A percentile compares a stretch with the other conserved stretches of the same genome.
These are phyloP conservation scores for Scaptomyza flava DNA, from an alignment of 2,888 invertebrate species.

Conservation along the genomic window DNA sequence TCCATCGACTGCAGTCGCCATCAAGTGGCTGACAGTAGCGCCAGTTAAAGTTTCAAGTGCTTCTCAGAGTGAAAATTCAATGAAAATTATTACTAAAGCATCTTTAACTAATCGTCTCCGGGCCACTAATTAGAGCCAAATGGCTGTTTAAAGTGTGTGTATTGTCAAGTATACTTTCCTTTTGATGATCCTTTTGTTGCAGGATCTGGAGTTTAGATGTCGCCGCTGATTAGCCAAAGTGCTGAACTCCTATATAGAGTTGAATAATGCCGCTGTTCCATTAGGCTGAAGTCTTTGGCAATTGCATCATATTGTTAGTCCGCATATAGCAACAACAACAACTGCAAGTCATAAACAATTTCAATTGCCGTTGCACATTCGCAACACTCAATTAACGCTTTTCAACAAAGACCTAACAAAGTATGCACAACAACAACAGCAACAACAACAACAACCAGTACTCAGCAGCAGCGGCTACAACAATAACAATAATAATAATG, in stretches of 20 bases:
- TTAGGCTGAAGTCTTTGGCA: conserved; percentile 52
- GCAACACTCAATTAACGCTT: conserved; percentile 80
- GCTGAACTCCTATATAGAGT: conserved; percentile 9
- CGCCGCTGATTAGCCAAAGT: conserved; percentile 66
- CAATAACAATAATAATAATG: conserved; percentile 69
- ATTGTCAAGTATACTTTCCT: conserved; percentile 46
- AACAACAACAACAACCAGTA: conserved; percentile 23
- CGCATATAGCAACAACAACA: conserved; percentile 33
- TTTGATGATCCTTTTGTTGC: conserved; percentile 35
- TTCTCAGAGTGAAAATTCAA: conserved; percentile 42
- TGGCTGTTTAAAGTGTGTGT: conserved; percentile 8
- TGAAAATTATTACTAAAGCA: conserved; percentile 68
- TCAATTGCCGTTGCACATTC: conserved; percentile 78
- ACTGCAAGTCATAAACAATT: conserved; percentile 79
- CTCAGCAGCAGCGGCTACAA: conserved; percentile 20
- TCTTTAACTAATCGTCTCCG: conserved; percentile 47
- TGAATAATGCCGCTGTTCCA: conserved; percentile 42
- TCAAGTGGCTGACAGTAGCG: conserved; percentile 66
- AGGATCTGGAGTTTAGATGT: conserved; percentile 52
- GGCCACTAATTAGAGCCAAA: conserved; percentile 56
- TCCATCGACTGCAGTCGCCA: conserved; percentile 43
- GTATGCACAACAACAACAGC: conserved; percentile 44
- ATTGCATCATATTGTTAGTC: conserved; percentile 66
- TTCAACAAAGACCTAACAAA: conserved; percentile 71
- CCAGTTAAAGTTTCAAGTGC: conserved; percentile 62